Evolutionary conservation across 2,888 invertebrate species (phyloP).

Genomic region (Germaria angustata): DNA sequence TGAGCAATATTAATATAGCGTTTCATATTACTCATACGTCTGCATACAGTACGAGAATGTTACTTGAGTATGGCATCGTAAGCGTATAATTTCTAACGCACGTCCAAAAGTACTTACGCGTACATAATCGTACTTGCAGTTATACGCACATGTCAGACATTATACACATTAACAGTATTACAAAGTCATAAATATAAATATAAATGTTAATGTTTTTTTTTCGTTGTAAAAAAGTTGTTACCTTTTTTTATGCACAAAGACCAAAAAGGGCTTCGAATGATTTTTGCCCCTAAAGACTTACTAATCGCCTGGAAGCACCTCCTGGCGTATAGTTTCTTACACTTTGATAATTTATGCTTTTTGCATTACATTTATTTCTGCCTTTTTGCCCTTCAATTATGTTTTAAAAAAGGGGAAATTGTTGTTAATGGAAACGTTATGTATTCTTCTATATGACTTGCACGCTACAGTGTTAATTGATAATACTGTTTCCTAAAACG

Average conservation of each 20-base stretch:
- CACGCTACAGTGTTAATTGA: too few relatives aligned
- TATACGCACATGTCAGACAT: conserved; percentile 1
- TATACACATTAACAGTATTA: conserved; percentile 25
- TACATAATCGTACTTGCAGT: too few relatives aligned
- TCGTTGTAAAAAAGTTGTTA: neutral
- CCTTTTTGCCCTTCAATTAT: neutral
- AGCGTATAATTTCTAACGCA: neutral
- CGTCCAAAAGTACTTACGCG: neutral
- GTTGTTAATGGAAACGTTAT: too few relatives aligned
- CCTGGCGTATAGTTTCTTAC: neutral
- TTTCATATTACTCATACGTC: too few relatives aligned
- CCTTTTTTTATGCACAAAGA: neutral
- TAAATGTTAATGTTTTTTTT: conserved; percentile 27
- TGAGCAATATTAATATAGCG: too few relatives aligned
- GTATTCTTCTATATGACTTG: too few relatives aligned
- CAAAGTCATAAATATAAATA: conserved; percentile 27
- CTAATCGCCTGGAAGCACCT: neutral
- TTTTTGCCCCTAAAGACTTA: neutral
- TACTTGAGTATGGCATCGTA: neutral
- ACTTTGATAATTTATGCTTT: neutral
- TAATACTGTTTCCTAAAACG: too few relatives aligned
- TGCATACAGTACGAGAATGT: too few relatives aligned
- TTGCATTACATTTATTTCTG: neutral
- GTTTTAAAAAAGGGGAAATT: neutral
- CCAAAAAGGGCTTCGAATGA: neutral